Conservation (phyloP, 2,888 invertebrate genomes). For the Halictus ligatus region DNA sequence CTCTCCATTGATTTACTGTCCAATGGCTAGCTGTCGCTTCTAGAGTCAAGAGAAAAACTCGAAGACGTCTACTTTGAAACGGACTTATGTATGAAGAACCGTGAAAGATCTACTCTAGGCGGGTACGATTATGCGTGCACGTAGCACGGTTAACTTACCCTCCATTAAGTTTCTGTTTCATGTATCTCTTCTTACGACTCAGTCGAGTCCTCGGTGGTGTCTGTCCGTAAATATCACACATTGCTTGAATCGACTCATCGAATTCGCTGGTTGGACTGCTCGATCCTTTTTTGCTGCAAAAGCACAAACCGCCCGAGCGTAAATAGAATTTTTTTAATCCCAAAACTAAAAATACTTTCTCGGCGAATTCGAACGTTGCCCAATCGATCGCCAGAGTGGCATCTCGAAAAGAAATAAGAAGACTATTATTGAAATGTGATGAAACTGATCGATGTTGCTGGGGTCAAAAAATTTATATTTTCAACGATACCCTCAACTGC, state of each 20-base stretch:
- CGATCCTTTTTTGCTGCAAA: constrained; percentile 65
- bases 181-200: constrained; percentile 85
- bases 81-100: background rate
- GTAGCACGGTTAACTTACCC: constrained; percentile 82
- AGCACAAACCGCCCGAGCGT: constrained; percentile 15
- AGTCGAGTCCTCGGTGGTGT: constrained; percentile 93
- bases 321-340: background rate
- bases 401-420: background rate
- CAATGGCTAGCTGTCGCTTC: constrained; percentile 1
- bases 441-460: background rate
- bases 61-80: background rate
- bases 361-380: background rate
- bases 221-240: constrained; percentile 88
- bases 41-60: background rate
- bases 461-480: background rate
- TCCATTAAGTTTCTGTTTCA: constrained; percentile 87
- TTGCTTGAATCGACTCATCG: constrained; percentile 75
- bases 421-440: background rate
- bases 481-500: background rate
- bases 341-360: constrained; percentile 7
- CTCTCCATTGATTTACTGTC: background rate
- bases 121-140: background rate
- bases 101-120: background rate
- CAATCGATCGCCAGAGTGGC: background rate
- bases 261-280: constrained; percentile 70